Evolutionary conservation across 2,888 invertebrate species (phyloP).

Genomic region (Pedicia rivosa): DNA sequence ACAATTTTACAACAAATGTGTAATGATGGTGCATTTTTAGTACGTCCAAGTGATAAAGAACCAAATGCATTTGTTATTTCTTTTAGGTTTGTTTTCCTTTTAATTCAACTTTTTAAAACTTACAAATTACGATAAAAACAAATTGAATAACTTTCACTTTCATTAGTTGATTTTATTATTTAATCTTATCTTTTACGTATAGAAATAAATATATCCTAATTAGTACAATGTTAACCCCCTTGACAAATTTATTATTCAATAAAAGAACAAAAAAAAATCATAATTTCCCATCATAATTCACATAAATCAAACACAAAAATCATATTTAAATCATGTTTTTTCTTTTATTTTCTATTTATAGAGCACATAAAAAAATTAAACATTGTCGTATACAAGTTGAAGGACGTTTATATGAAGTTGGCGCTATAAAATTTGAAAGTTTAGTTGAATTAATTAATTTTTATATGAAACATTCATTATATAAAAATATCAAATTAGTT

Average conservation of each 20-base stretch:
- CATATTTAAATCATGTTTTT: no score
- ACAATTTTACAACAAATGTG: conserved; percentile 63
- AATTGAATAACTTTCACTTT: no score
- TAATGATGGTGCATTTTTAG: conserved; percentile 86
- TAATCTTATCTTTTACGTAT: no score
- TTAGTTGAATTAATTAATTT: conserved; percentile 85
- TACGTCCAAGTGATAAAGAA: conserved; percentile 81
- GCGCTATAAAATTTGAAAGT: conserved; percentile 86
- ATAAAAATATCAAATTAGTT: conserved; percentile 75
- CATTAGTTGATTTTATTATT: no score
- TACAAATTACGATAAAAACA: no score
- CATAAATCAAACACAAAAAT: no score
- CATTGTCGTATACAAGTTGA: conserved; percentile 92
- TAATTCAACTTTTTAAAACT: no score
- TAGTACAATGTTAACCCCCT: no score
- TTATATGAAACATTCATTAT: conserved; percentile 81
- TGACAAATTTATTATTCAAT: no score
- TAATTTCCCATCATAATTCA: no score
- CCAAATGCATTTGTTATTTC: conserved; percentile 79
- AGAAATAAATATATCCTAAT: no score
- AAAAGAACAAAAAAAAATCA: no score
- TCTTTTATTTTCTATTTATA: conserved; percentile 27
- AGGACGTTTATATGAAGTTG: conserved; percentile 79
- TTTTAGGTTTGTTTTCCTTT: conserved; percentile 50
- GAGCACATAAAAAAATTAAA: conserved; percentile 57